Evolutionary conservation across 1,140 invertebrate species (phyloP).

Genomic region (Grapholita molesta): DNA sequence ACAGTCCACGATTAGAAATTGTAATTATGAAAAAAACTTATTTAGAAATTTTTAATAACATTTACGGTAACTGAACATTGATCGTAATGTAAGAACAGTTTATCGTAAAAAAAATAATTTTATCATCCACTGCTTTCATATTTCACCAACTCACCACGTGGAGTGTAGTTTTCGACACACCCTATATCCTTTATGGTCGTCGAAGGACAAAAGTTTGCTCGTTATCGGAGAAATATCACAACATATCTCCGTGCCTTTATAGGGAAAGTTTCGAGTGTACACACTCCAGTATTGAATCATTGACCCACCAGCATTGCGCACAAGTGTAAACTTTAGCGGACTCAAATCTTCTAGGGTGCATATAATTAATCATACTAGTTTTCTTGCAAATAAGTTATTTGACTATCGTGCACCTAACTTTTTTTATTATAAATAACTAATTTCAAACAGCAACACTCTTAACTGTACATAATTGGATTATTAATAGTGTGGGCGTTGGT

Average conservation of each 20-base stretch:
- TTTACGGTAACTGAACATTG: too few relatives aligned
- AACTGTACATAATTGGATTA: too few relatives aligned
- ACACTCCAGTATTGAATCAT: slow-evolving; percentile 39
- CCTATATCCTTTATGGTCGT: slow-evolving; percentile 29
- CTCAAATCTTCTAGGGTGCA: background rate
- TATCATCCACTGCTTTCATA: background rate
- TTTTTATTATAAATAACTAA: background rate
- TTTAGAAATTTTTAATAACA: too few relatives aligned
- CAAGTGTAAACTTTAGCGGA: slow-evolving; percentile 22
- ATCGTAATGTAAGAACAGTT: too few relatives aligned
- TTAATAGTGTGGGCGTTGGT: too few relatives aligned
- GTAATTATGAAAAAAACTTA: too few relatives aligned
- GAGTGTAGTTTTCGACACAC: slow-evolving; percentile 27
- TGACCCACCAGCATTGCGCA: slow-evolving; percentile 27
- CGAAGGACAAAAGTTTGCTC: slow-evolving; percentile 57
- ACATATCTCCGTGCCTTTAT: slow-evolving; percentile 50
- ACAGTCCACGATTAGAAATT: too few relatives aligned
- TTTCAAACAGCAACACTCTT: too few relatives aligned
- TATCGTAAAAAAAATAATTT: background rate
- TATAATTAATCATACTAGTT: background rate
- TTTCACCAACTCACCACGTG: background rate
- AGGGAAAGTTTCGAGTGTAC: slow-evolving; percentile 48
- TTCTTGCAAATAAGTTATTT: too few relatives aligned
- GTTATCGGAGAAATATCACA: slow-evolving; percentile 63
- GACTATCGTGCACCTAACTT: background rate